Evolutionary conservation across 2,797 vertebrate genomes (phyloP).

Genomic region (Columba guinea): DNA sequence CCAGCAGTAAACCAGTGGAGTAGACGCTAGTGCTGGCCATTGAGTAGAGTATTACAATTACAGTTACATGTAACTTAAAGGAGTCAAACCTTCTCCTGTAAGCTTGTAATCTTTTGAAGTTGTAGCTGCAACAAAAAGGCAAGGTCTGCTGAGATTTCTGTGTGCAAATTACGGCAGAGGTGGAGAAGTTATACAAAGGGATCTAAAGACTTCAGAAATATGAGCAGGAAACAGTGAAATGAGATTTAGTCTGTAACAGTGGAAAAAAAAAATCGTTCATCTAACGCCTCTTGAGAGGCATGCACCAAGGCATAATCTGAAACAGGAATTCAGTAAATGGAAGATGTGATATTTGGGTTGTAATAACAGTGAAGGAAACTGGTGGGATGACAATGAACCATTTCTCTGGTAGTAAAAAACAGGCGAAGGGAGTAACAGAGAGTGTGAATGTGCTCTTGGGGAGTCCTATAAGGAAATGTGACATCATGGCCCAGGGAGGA

Average conservation of each 20-base stretch:
- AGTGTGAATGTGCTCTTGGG: background rate
- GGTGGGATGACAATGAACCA: background rate
- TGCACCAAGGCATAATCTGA: background rate
- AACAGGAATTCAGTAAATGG: conserved; percentile 5
- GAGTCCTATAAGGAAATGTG: background rate
- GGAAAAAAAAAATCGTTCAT: background rate
- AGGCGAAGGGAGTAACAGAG: background rate
- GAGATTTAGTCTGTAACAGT: background rate
- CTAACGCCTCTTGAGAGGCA: background rate
- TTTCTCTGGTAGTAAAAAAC: background rate
- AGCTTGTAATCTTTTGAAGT: background rate
- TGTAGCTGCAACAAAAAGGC: background rate
- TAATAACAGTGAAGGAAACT: conserved; percentile 3
- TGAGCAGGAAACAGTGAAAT: background rate
- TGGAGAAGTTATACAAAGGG: background rate
- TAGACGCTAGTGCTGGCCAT: background rate
- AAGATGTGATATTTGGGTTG: background rate
- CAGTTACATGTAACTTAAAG: background rate
- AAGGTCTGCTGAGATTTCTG: background rate
- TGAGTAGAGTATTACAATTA: background rate
- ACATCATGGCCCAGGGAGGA: background rate
- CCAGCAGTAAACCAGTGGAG: background rate
- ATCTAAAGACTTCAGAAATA: background rate
- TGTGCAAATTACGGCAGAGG: background rate
- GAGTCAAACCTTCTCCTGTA: background rate